phyloP scores from a whole-genome alignment of 2,113 vertebrate species.

The Pseudorhombus dupliciocellatus region DNA sequence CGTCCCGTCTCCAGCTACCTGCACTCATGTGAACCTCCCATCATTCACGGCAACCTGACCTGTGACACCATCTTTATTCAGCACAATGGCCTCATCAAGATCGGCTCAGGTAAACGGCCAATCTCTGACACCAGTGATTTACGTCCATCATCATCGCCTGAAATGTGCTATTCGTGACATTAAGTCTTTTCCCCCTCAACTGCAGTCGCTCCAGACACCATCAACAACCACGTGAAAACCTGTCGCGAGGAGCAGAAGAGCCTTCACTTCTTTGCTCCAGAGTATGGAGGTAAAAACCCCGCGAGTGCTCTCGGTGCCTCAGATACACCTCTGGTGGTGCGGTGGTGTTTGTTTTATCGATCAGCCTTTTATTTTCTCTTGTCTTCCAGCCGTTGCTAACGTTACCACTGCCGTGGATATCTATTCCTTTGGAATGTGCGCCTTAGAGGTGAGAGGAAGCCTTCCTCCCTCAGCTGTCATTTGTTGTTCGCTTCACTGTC shows the following conservation, averaged over 20 bases:
- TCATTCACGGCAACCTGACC: slow-evolving; percentile 98
- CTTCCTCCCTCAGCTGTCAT: neutral
- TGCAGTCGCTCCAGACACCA: slow-evolving; percentile 96
- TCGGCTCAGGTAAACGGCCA: slow-evolving; percentile 89
- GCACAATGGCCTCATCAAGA: slow-evolving; percentile 99
- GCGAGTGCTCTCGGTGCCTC: neutral
- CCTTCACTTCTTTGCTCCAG: slow-evolving; percentile 98
- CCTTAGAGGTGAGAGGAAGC: slow-evolving; percentile 90
- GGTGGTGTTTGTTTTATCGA: slow-evolving; percentile 26
- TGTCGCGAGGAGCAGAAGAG: slow-evolving; percentile 99
- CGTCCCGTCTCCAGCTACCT: slow-evolving; percentile 85
- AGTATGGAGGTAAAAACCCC: slow-evolving; percentile 89
- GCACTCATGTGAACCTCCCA: slow-evolving; percentile 96
- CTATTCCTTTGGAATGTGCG: slow-evolving; percentile 99
- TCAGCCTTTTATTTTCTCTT: slow-evolving; percentile 2
- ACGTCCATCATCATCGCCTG: neutral
- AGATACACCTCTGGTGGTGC: accelerated
- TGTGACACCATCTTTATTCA: slow-evolving; percentile 99
- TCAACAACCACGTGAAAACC: slow-evolving; percentile 99
- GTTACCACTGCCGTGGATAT: slow-evolving; percentile 99
- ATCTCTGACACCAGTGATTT: too few species aligned
- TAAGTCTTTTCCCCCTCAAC: neutral
- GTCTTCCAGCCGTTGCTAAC: slow-evolving; percentile 85
- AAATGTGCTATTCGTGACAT: neutral
- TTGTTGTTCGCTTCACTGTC: too few species aligned